A percentile compares a stretch with the other conserved stretches of the same genome.
These are phyloP conservation scores for Chaetops frenatus DNA, from an alignment of 2,113 vertebrate genomes.

Conservation along the genomic window DNA sequence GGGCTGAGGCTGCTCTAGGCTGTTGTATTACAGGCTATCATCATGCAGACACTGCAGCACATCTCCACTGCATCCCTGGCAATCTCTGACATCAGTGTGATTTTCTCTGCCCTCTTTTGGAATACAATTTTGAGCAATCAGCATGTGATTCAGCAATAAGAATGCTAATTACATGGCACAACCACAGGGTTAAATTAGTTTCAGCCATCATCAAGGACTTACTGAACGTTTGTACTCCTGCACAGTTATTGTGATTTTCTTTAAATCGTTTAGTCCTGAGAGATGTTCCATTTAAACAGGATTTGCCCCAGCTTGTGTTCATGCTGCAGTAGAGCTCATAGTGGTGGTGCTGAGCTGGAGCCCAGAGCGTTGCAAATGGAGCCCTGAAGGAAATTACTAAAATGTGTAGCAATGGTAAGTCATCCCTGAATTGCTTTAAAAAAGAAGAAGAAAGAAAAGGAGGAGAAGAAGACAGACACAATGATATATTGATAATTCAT, in stretches of 20 bases:
- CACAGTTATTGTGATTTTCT: background rate
- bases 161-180: background rate
- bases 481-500: background rate
- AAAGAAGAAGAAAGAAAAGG: background rate
- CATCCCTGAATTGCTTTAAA: background rate
- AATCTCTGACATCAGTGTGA: background rate
- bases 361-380: background rate
- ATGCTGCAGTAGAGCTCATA: background rate
- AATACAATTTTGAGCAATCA: background rate
- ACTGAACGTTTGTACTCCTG: background rate
- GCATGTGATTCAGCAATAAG: background rate
- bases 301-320: background rate
- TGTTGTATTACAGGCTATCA: background rate
- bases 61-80: background rate
- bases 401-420: background rate
- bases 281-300: background rate
- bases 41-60: background rate
- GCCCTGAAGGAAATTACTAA: background rate
- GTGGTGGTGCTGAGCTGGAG: background rate
- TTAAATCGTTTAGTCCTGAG: background rate
- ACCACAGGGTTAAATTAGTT: background rate
- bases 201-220: background rate
- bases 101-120: background rate
- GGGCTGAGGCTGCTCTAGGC: background rate
- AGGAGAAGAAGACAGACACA: background rate